These are phyloP conservation scores for Gambelia wislizenii DNA, from an alignment of 2,797 vertebrate genomes.

Conservation along the genomic window DNA sequence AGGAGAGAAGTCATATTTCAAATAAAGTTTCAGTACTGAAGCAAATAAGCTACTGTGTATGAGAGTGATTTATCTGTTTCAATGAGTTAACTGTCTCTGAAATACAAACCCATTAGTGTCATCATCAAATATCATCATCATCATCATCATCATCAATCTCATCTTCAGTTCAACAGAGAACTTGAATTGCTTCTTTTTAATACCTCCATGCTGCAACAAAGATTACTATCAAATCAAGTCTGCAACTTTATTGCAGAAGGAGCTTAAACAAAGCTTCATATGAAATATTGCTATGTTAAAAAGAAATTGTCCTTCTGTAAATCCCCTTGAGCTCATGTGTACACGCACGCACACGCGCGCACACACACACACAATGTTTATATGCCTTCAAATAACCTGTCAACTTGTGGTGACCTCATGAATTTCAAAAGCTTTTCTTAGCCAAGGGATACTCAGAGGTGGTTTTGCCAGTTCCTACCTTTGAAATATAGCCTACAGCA, in stretches of 20 bases:
- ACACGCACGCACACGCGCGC: background rate
- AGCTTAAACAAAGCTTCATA: constrained; percentile 22
- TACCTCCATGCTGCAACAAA: background rate
- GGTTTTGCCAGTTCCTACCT: no score
- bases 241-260: background rate
- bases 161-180: no score
- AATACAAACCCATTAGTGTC: accelerated
- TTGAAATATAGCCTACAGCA: no score
- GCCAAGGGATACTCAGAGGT: no score
- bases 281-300: constrained; percentile 43
- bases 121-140: background rate
- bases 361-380: no score
- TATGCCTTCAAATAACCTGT: no score
- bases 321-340: background rate
- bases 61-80: background rate
- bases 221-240: background rate
- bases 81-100: accelerated
- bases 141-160: no score
- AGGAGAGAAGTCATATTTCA: no score
- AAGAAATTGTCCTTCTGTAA: constrained; percentile 46
- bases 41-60: no score
- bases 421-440: no score
- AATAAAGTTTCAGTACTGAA: no score
- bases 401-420: no score
- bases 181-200: background rate